phyloP scores from a whole-genome alignment of 2,113 vertebrate species.

The Hymenochirus boettgeri region DNA sequence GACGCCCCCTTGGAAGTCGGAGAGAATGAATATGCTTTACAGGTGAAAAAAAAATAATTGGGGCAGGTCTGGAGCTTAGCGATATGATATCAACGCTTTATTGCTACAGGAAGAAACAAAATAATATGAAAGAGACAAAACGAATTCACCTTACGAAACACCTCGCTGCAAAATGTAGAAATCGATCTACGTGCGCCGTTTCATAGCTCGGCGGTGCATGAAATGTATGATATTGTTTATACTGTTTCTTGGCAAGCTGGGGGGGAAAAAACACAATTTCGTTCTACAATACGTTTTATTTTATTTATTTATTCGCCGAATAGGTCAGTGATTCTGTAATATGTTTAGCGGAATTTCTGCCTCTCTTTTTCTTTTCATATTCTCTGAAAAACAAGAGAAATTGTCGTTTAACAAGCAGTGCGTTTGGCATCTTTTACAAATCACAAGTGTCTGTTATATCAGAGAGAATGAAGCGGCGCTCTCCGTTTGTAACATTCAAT shows the following conservation, averaged over 20 bases:
- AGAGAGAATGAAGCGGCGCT: background rate
- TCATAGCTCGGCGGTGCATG: background rate
- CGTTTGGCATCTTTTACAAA: background rate
- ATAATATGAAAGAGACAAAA: background rate
- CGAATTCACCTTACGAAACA: background rate
- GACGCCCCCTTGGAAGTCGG: background rate
- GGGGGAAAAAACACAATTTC: conserved; percentile 2
- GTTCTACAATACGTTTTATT: no score
- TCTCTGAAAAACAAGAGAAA: background rate
- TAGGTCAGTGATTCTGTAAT: background rate
- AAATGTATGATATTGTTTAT: background rate
- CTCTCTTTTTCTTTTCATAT: background rate
- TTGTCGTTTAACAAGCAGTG: background rate
- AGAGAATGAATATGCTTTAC: background rate
- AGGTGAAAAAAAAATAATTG: background rate
- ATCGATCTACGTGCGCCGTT: background rate
- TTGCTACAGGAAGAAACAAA: background rate
- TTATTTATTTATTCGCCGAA: background rate
- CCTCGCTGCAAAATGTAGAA: background rate
- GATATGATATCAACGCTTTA: no score
- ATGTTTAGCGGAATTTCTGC: no score
- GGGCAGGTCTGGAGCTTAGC: no score
- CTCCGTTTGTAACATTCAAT: background rate
- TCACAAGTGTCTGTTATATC: background rate
- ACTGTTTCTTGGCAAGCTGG: background rate